These are phyloP conservation scores for Pterostichus niger DNA, from an alignment of 2,888 invertebrate species.

Conservation along the genomic window DNA sequence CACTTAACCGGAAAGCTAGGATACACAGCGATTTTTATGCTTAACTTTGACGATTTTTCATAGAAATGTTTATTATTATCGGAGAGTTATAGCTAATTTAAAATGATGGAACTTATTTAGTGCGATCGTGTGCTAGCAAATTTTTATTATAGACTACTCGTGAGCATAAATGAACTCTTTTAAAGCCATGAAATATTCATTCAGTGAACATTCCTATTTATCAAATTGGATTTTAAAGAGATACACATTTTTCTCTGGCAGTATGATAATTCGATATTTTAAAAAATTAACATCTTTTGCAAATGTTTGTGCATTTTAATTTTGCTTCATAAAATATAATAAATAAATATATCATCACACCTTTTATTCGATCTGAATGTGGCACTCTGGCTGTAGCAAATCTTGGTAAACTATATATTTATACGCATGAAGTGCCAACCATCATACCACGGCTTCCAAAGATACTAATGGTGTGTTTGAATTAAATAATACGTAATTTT, in stretches of 20 bases:
- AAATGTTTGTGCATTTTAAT: too few relatives aligned
- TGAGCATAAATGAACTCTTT: slow-evolving; percentile 7
- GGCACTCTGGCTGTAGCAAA: too few relatives aligned
- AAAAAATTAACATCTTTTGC: neutral
- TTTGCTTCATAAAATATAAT: too few relatives aligned
- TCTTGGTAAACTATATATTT: too few relatives aligned
- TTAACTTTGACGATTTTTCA: slow-evolving; percentile 23
- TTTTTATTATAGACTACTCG: neutral
- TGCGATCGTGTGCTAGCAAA: slow-evolving; percentile 28
- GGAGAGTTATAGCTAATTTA: slow-evolving; percentile 12
- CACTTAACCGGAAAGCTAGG: slow-evolving; percentile 45
- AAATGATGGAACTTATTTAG: slow-evolving; percentile 39
- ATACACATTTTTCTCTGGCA: neutral
- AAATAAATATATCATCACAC: too few relatives aligned
- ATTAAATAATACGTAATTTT: too few relatives aligned
- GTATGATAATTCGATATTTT: too few relatives aligned
- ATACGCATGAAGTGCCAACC: too few relatives aligned
- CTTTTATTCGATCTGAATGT: too few relatives aligned
- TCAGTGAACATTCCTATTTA: neutral
- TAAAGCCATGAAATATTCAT: slow-evolving; percentile 34
- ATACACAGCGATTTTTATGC: slow-evolving; percentile 42
- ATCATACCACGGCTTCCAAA: too few relatives aligned
- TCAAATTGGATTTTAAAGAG: neutral
- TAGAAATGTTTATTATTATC: slow-evolving; percentile 49
- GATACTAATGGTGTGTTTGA: too few relatives aligned